Evolutionary conservation across 2,797 vertebrate species (phyloP).

Genomic region (Helarctos malayanus): DNA sequence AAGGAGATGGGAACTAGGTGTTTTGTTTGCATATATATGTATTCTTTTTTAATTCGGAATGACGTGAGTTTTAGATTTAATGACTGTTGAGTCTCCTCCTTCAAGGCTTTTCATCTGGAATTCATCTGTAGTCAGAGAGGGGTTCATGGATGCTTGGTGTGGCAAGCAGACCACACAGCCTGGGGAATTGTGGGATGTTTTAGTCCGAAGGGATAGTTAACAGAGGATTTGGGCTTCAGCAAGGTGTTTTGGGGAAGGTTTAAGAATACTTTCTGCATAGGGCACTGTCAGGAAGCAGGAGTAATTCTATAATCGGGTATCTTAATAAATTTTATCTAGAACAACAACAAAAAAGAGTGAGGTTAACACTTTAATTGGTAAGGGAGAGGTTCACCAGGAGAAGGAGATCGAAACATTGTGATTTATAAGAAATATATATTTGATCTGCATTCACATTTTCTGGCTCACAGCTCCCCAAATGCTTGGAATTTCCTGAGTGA

Average conservation of each 20-base stretch:
- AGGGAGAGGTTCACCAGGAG: background rate
- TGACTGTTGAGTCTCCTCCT: background rate
- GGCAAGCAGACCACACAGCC: background rate
- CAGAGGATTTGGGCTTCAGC: background rate
- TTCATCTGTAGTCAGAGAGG: background rate
- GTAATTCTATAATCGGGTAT: background rate
- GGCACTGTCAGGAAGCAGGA: background rate
- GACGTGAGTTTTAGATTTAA: background rate
- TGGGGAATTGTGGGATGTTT: fast-evolving
- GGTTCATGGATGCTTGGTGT: background rate
- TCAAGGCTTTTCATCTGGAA: background rate
- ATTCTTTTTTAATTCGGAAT: background rate
- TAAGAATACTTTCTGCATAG: background rate
- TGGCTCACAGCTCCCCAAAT: background rate
- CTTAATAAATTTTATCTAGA: background rate
- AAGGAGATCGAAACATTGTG: background rate
- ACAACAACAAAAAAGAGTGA: background rate
- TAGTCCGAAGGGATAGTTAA: background rate
- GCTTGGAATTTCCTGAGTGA: background rate
- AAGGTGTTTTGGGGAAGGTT: background rate
- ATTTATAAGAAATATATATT: background rate
- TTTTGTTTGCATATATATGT: background rate
- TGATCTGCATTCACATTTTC: background rate
- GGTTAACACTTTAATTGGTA: background rate
- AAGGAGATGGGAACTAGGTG: background rate